These are phyloP conservation scores for Tinea pellionella DNA, from an alignment of 2,888 invertebrate species.

Conservation along the genomic window DNA sequence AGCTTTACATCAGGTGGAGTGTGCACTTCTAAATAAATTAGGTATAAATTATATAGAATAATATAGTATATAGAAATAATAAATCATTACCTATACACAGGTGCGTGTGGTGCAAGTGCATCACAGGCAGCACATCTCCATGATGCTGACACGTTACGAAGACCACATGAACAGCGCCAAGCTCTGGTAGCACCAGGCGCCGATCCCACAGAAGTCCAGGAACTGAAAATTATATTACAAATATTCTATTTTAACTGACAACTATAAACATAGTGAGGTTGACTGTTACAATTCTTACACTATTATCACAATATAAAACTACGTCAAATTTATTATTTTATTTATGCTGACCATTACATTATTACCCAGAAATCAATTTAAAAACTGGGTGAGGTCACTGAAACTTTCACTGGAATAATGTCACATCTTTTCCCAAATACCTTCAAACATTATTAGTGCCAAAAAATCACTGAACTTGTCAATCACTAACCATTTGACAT, in stretches of 20 bases:
- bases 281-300: no score
- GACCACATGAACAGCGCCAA: conserved; percentile 60
- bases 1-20: no score
- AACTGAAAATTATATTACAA: conserved; percentile 26
- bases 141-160: conserved; percentile 61
- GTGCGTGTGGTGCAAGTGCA: conserved; percentile 57
- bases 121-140: conserved; percentile 67
- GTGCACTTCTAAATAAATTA: no score
- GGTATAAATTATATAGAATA: no score
- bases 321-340: neutral
- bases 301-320: no score
- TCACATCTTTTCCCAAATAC: conserved; percentile 21
- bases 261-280: neutral
- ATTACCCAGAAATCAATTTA: conserved; percentile 16
- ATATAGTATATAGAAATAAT: neutral
- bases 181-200: conserved; percentile 60
- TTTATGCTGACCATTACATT: no score
- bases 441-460: conserved; percentile 27
- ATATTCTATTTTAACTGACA: no score
- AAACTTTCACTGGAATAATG: no score
- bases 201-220: conserved; percentile 63
- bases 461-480: no score
- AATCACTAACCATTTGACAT: neutral
- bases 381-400: neutral
- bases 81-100: conserved; percentile 49